Evolutionary conservation across 2,888 invertebrate species (phyloP), one percentile per base, ranked within the genome.

Genomic region (Cactoblastis cactorum): DNA sequence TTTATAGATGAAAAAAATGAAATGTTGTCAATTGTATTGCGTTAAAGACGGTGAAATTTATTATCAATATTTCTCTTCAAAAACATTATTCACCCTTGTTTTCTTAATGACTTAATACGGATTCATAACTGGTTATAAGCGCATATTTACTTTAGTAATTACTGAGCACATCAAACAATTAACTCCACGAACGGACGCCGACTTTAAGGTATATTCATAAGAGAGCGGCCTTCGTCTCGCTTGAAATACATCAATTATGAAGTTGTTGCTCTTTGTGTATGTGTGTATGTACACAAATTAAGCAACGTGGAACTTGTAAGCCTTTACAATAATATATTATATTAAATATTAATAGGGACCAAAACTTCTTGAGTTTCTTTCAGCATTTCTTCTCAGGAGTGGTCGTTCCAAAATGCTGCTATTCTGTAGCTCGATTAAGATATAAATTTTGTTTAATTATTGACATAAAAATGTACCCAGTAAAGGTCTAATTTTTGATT

Each of bases 261-360:
- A 37, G 52, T 50, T 53, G 53, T 57, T 62, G 62, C 69, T 28
- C 5, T 5, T 22, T 22, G 5, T 22, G 22, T 22, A 22, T n/a
- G n/a, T n/a, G n/a, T n/a, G n/a, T n/a, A n/a, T n/a, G n/a, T n/a
- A n/a, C n/a, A n/a, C n/a, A n/a, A n/a, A n/a, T n/a, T n/a, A n/a
- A n/a, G n/a, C n/a, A n/a, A n/a, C n/a, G n/a, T n/a, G n/a, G n/a
- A n/a, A n/a, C n/a, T n/a, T n/a, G n/a, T n/a, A n/a, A n/a, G n/a
- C n/a, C n/a, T n/a, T n/a, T n/a, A n/a, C n/a, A n/a, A n/a, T n/a
- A n/a, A n/a, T n/a, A n/a, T n/a, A n/a, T n/a, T n/a, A n/a, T n/a
- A n/a, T n/a, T n/a, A n/a, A n/a, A n/a, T n/a, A n/a, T n/a, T n/a
- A n/a, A n/a, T n/a, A n/a, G n/a, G n/a, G n/a, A n/a, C n/a, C n/a